Percentiles rank a stretch among this genome's conserved stretches.
phyloP scores from a whole-genome alignment of 2,888 invertebrate species.

The Muschampia plurimacula region DNA sequence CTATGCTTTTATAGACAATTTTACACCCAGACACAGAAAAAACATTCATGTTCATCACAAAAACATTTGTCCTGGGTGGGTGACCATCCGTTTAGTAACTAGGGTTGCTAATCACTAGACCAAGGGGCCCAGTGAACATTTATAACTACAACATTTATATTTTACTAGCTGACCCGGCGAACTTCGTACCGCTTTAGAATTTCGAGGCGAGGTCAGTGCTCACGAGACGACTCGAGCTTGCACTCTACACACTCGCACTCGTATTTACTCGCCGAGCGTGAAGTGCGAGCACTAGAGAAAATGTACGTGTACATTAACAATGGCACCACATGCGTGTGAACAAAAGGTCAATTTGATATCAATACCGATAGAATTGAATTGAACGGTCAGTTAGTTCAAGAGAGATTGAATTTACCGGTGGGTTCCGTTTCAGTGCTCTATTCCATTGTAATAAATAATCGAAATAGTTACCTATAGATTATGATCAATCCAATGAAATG shows the following conservation, averaged over 20 bases:
- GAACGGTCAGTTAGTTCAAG: conserved; percentile 23
- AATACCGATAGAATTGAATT: conserved; percentile 19
- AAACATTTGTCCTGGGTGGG: too few species aligned
- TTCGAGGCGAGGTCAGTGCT: too few species aligned
- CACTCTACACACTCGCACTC: background rate
- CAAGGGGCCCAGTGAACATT: too few species aligned
- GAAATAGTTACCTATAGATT: background rate
- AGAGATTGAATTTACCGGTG: conserved; percentile 10
- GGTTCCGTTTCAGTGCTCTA: background rate
- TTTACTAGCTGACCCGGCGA: too few species aligned
- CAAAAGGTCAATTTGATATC: conserved; percentile 15
- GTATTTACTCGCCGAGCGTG: background rate
- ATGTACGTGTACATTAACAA: background rate
- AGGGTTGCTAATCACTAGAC: too few species aligned
- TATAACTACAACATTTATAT: too few species aligned
- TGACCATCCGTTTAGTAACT: too few species aligned
- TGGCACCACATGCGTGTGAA: conserved; percentile 1
- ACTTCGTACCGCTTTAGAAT: too few species aligned
- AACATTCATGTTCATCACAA: too few species aligned
- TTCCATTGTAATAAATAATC: background rate
- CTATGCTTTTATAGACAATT: too few species aligned
- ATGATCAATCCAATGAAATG: background rate
- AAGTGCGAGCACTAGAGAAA: background rate
- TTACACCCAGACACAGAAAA: too few species aligned
- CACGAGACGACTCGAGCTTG: background rate